Conservation (phyloP, 2,113 vertebrate genomes). For the Neopipo cinnamomea region DNA sequence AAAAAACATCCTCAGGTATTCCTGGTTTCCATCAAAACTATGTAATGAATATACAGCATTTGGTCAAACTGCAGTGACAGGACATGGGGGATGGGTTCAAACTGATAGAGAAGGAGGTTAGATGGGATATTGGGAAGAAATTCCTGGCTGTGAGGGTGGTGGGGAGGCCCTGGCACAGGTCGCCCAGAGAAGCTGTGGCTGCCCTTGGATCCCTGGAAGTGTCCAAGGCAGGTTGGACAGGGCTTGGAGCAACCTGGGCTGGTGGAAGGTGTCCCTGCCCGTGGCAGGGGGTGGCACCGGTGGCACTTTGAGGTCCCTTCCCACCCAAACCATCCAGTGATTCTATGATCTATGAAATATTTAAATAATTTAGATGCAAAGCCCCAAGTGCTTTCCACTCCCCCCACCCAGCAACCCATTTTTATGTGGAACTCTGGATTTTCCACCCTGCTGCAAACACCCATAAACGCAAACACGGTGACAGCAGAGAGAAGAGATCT, state of each 20-base stretch:
- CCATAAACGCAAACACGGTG: background rate
- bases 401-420: background rate
- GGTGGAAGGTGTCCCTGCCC: background rate
- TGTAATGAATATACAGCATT: fast-evolving
- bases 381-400: background rate
- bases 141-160: background rate
- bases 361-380: background rate
- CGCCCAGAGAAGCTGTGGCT: background rate
- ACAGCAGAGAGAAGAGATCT: background rate
- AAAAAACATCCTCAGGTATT: background rate
- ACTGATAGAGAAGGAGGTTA: background rate
- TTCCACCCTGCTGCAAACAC: background rate
- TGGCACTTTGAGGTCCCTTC: background rate
- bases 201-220: background rate
- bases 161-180: background rate
- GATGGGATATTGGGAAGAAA: background rate
- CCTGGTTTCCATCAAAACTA: background rate
- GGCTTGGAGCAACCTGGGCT: background rate
- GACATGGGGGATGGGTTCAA: background rate
- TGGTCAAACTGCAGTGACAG: background rate
- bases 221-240: background rate
- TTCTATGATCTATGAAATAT: fast-evolving
- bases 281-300: background rate
- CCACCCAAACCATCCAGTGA: background rate
- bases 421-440: background rate